Evolutionary conservation across 2,888 invertebrate genomes (phyloP), one percentile per base, ranked within the genome.

Genomic region (Flexamia atlantica): DNA sequence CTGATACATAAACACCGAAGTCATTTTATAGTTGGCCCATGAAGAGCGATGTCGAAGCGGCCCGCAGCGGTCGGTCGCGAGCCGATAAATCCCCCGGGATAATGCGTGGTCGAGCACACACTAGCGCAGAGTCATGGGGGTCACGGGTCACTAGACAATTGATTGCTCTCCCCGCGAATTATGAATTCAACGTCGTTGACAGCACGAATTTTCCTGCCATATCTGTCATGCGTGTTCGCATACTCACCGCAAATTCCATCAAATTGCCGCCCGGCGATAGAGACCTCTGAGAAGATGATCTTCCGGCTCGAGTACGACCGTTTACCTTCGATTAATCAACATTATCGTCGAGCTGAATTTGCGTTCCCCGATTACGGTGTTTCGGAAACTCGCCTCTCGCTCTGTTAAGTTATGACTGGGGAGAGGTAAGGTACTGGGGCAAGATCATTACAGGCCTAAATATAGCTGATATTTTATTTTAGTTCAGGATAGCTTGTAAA

Each of bases 41-140:
- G n/a, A n/a, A n/a, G n/a, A n/a, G n/a, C n/a, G n/a, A n/a, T n/a
- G n/a, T n/a, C n/a, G n/a, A n/a, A 36, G 4, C 36, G 36, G 36
- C 36, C 46, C 46, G 12, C 46, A 46, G 46, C 46, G 46, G 17
- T 20, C 30, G 7, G 68, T n/a, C 28, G 32, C 60, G 30, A 23
- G 68, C 68, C 72, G n/a, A 72, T 72, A 42, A 72, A 72, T 72
- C 72, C n/a, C 72, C n/a, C 72, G 32, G 32, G 72, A 42, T 72
- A 72, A 72, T 72, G 72, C 72, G n/a, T 2, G 72, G 72, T 72
- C 30, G 28, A 12, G 70, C 70, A 70, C 36, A 70, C 70, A 70
- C 60, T 60, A 60, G 60, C 23, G 23, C 60, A 4, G 72, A 72
- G 72, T 72, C 42, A 72, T 42, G 72, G 25, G 72, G 72, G 42